A percentile compares a stretch with the other conserved stretches of the same genome.
Evolutionary conservation across 2,888 invertebrate genomes (phyloP).

Genomic region (Xylota segnis): DNA sequence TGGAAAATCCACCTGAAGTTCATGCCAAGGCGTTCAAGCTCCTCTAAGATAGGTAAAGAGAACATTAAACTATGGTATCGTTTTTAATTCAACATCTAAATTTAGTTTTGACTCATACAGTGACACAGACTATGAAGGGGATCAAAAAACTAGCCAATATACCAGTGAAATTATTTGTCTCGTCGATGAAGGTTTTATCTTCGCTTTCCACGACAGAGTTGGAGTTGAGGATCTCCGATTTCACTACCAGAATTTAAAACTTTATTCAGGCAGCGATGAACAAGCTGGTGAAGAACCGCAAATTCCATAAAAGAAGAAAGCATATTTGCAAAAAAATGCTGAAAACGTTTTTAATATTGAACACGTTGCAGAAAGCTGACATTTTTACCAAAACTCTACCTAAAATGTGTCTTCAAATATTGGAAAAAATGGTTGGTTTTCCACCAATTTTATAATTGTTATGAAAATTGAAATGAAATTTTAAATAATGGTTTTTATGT

Average conservation of each 20-base stretch:
- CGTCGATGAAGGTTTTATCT: conserved; percentile 26
- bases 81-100: conserved; percentile 20
- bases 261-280: conserved; percentile 64
- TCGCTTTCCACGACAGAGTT: conserved; percentile 79
- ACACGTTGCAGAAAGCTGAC: conserved; percentile 21
- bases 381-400: conserved; percentile 29
- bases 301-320: conserved; percentile 45
- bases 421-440: too few species aligned
- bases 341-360: conserved; percentile 23
- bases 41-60: too few species aligned
- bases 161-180: conserved; percentile 46
- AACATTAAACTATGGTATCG: conserved; percentile 58
- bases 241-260: background rate
- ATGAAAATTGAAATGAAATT: too few species aligned
- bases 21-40: too few species aligned
- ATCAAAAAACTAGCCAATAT: conserved; percentile 34
- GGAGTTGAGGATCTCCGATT: conserved; percentile 75
- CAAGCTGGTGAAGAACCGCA: conserved; percentile 50
- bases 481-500: too few species aligned
- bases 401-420: too few species aligned
- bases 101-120: conserved; percentile 34
- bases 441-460: too few species aligned
- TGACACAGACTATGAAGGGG: conserved; percentile 46
- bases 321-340: conserved; percentile 38
- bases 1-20: too few species aligned